Conservation (phyloP, 92 coral and sea anemone genomes). For the Palythoa grandis region DNA sequence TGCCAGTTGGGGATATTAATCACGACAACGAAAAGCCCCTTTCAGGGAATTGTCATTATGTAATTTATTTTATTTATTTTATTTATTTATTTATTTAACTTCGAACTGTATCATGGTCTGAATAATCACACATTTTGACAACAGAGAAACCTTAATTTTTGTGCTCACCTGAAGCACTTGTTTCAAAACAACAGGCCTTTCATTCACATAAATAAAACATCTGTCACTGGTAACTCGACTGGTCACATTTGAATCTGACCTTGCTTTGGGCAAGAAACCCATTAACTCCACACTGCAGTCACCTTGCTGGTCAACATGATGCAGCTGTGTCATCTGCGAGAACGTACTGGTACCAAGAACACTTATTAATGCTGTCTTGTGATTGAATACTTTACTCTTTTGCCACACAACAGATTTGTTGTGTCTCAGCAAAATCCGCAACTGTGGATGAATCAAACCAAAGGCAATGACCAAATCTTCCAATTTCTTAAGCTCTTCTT, state of each 20-base stretch:
- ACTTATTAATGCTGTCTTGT: constrained; percentile 75
- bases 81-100: too few species aligned
- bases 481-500: constrained; percentile 89
- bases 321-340: constrained; percentile 64
- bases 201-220: constrained; percentile 84
- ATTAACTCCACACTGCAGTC: constrained; percentile 55
- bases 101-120: too few species aligned
- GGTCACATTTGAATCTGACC: constrained; percentile 74
- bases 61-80: too few species aligned
- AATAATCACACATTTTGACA: too few species aligned
- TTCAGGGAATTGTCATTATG: too few species aligned
- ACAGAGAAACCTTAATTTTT: background rate
- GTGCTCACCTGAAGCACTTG: constrained; percentile 78
- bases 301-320: constrained; percentile 57
- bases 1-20: too few species aligned
- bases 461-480: constrained; percentile 90
- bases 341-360: constrained; percentile 82
- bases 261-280: constrained; percentile 82
- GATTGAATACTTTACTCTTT: constrained; percentile 79
- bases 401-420: constrained; percentile 92
- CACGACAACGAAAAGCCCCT: too few species aligned
- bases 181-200: constrained; percentile 80
- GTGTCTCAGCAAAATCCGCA: constrained; percentile 79
- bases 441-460: constrained; percentile 76
- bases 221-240: constrained; percentile 85